A percentile compares a stretch with the other conserved stretches of the same genome.
These are phyloP conservation scores for Anoplolepis gracilipes DNA, from an alignment of 1,140 invertebrate genomes.

Conservation along the genomic window DNA sequence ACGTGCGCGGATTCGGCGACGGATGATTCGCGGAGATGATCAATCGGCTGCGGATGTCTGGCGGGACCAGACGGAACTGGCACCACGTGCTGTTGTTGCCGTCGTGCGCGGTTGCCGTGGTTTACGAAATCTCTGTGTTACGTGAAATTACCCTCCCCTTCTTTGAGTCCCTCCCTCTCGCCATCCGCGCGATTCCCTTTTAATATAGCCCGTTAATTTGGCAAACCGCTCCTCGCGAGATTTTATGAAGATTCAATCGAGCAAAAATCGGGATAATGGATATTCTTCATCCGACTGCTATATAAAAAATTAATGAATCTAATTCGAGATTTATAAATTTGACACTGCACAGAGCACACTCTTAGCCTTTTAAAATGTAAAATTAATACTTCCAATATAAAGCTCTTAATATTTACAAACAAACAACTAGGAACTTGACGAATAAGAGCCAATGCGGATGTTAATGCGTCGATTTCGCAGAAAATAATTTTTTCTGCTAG, in stretches of 20 bases:
- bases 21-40: conserved; percentile 41
- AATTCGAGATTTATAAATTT: too few relatives aligned
- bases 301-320: too few relatives aligned
- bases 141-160: conserved; percentile 55
- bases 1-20: conserved; percentile 16
- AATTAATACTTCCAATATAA: too few relatives aligned
- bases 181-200: not conserved
- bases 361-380: too few relatives aligned
- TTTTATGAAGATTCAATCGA: not conserved
- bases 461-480: too few relatives aligned
- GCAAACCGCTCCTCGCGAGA: not conserved
- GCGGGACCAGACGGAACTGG: conserved; percentile 64
- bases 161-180: not conserved
- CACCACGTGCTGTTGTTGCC: conserved; percentile 69
- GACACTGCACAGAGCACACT: too few relatives aligned
- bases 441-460: too few relatives aligned
- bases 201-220: conserved; percentile 1
- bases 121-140: conserved; percentile 65
- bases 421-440: too few relatives aligned
- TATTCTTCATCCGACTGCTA: too few relatives aligned
- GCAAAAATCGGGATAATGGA: not conserved
- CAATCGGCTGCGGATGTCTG: conserved; percentile 52
- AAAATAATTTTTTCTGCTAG: too few relatives aligned
- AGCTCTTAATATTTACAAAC: too few relatives aligned
- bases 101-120: not conserved